Base-by-base conservation (phyloP, 1,140 invertebrate species). In the Diorhabda sublineata region DNA sequence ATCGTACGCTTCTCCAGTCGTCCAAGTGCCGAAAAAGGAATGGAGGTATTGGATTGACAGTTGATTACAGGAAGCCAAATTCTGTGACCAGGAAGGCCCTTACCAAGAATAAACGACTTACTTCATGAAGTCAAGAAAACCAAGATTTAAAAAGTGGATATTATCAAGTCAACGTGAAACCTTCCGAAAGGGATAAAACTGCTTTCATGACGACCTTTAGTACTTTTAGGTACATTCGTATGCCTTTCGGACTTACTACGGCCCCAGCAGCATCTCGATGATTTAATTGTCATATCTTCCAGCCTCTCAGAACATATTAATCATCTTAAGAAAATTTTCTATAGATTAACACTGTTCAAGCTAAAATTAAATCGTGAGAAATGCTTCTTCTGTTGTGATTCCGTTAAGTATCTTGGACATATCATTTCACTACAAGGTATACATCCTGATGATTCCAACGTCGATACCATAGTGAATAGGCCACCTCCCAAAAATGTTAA, bases 1-100 rank as follows among this genome's bases (percentile, higher is more conserved):
- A n/a, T n/a, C n/a, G n/a, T n/a, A n/a, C n/a, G n/a, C n/a, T 47
- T 6, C 6, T 26, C 85, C 83, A 2, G 71, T 85, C 0, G 80
- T 87, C 0, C 62, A 87, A 8, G 81, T 86, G 0, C 75, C 72
- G n/a, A 0, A 89, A 89, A 68, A 83, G 84, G 45, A 70, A 80
- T 68, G 76, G 76, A 42, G 68, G 9, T 3, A 72, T 63, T 0
- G 58, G 81, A 7, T 72, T 84, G 26, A 84, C 82, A 68, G 71
- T 85, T 1, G 84, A 87, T 71, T 86, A 80, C 62, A 60, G 83
- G 4, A 11, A 65, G n/a, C 58, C 82, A 5, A 83, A 82, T 67
- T 65, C 75, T 2, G 70, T 79, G 1, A 83, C 81, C 2, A 69
- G 71, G 3, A 67, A 71, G 9, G 80, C 85, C 85, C 0, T 69